Conservation (phyloP, 2,113 vertebrate genomes). For the Cheirogaleus medius region DNA sequence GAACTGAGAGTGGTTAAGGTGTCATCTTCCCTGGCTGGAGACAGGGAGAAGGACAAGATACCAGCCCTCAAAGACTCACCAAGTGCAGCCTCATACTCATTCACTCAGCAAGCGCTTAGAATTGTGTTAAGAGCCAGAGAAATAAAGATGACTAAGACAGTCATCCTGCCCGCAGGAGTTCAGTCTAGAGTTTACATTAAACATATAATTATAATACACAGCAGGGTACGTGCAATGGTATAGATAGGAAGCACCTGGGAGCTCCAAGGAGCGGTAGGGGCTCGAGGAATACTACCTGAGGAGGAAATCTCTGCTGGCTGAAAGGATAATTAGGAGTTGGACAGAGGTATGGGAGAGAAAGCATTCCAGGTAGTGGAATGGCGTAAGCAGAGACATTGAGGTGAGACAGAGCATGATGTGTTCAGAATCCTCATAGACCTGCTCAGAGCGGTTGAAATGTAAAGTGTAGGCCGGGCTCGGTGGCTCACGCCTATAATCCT, state of each 20-base stretch:
- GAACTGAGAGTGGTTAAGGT: neutral
- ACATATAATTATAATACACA: constrained; percentile 4
- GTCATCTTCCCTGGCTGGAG: neutral
- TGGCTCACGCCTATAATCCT: no score
- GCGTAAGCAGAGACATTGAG: neutral
- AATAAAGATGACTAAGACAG: constrained; percentile 41
- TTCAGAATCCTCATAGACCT: neutral
- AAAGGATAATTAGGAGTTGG: constrained; percentile 27
- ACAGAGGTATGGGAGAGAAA: neutral
- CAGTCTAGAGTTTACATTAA: neutral
- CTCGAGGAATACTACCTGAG: neutral
- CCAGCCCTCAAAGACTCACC: neutral
- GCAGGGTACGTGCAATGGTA: neutral
- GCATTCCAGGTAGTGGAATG: neutral
- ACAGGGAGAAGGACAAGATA: neutral
- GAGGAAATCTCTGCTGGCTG: neutral
- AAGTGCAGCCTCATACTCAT: neutral
- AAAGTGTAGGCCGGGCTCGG: no score
- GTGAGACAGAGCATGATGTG: neutral
- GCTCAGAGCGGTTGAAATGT: neutral
- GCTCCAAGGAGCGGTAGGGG: neutral
- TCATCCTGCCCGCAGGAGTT: constrained; percentile 22
- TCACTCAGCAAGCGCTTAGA: neutral
- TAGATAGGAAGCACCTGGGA: neutral
- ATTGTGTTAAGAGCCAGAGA: constrained; percentile 23